Base-by-base conservation (phyloP, 2,888 invertebrate genomes). In the Drosophila imparisetae region DNA sequence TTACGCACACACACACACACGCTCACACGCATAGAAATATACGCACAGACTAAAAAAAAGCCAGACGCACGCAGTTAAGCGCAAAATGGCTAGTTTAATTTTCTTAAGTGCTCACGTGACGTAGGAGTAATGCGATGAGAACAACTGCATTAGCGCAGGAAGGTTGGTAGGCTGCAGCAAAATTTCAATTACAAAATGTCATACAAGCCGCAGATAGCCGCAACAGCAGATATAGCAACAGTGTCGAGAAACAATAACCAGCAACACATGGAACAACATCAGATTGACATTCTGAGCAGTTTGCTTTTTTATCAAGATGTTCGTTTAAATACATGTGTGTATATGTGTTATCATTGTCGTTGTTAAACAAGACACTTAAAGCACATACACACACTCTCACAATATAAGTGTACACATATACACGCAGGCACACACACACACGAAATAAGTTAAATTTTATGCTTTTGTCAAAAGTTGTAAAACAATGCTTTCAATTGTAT, bases 301-400 rank as follows among this genome's bases (percentile, higher is more conserved):
- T 24, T 69, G 27, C 18, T 72, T 63, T 30, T 29, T 58, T 78
- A 79, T 79, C 78, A 78, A 78, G 81, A 73, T 83, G 83, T 63
- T 72, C 63, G 67, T 58, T 52, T 60, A 59, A 57, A 66, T 69
- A 59, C 27, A 66, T 65, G 62, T 65, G 40, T 53, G 48, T 61
- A 27, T 64, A 50, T 68, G 72, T 66, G 76, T 87, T 90, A 88
- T 85, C 90, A 85, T 89, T 89, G 83, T 67, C 86, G 75, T 72
- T 90, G 85, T 90, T 83, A 86, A 88, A 89, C 90, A 85, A 88
- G 90, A 75, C 81, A 81, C 89, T 89, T 84, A 86, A 86, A 74
- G 77, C 67, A 77, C 66, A 76, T 24, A 63, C 59, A 42, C 60
- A 65, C 50, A 60, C n/a, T 65, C 40, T 11, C 18, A 2, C 27